These are phyloP conservation scores for Zapornia atra DNA, from an alignment of 2,113 vertebrate genomes.

Conservation along the genomic window DNA sequence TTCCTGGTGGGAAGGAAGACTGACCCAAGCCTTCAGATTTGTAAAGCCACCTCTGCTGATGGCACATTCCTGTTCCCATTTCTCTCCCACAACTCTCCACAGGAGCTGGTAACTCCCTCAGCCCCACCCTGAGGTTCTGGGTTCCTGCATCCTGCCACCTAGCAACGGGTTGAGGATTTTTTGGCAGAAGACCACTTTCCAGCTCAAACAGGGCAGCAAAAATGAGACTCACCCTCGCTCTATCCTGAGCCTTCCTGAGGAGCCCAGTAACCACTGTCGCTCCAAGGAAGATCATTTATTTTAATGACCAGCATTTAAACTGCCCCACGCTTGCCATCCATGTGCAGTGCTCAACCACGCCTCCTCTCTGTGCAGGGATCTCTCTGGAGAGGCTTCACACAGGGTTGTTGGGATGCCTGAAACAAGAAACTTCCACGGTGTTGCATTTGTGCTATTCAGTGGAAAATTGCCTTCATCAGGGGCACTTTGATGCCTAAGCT, in stretches of 20 bases:
- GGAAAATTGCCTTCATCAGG: slow-evolving; percentile 10
- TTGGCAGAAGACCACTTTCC: background rate
- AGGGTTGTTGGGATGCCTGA: background rate
- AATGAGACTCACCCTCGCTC: background rate
- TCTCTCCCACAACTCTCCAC: background rate
- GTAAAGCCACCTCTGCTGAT: background rate
- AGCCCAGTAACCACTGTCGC: background rate
- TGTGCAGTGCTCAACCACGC: rapidly evolving
- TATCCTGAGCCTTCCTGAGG: background rate
- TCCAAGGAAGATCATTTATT: background rate
- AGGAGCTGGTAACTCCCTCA: background rate
- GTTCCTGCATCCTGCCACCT: background rate
- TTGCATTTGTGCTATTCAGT: background rate
- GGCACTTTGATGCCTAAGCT: background rate
- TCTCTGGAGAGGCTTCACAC: background rate
- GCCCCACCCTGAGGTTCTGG: background rate
- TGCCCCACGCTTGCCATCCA: rapidly evolving
- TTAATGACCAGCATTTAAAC: background rate
- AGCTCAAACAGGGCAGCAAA: background rate
- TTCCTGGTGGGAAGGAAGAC: background rate
- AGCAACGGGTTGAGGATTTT: background rate
- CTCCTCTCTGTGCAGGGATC: background rate
- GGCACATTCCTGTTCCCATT: background rate
- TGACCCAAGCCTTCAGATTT: background rate
- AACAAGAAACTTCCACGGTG: background rate